Conservation (phyloP, 1,140 invertebrate species). For the Brachionus rubens region DNA sequence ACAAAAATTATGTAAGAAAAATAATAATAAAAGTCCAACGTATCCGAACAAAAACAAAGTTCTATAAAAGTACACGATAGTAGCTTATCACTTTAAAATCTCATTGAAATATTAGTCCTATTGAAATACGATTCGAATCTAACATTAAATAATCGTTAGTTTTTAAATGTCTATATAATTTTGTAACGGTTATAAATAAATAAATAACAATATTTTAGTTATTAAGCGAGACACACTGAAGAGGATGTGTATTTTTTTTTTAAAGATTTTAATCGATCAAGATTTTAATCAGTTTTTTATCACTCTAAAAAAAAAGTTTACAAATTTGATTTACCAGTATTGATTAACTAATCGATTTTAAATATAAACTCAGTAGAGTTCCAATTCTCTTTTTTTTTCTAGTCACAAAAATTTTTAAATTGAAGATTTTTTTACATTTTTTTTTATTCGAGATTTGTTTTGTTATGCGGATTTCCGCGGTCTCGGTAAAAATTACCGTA, state of each 20-base stretch:
- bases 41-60: background rate
- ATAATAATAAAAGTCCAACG: background rate
- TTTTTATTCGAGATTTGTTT: no score
- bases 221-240: no score
- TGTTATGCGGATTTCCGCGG: no score
- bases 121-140: background rate
- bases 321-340: conserved; percentile 16
- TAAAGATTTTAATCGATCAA: background rate
- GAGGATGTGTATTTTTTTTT: background rate
- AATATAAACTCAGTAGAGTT: no score
- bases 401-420: background rate
- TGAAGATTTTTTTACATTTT: no score
- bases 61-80: background rate
- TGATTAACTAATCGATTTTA: conserved; percentile 29
- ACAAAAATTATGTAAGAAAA: no score
- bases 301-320: background rate
- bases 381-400: background rate
- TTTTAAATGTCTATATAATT: background rate
- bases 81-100: background rate
- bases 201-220: background rate
- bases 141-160: background rate
- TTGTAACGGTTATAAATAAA: conserved; percentile 8
- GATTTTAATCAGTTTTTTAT: conserved; percentile 29
- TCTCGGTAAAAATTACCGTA: no score
- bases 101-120: background rate